Percentiles rank a stretch among this genome's conserved stretches.
Evolutionary conservation across 2,888 invertebrate species (phyloP).

Genomic region (Nemoura dubitans): DNA sequence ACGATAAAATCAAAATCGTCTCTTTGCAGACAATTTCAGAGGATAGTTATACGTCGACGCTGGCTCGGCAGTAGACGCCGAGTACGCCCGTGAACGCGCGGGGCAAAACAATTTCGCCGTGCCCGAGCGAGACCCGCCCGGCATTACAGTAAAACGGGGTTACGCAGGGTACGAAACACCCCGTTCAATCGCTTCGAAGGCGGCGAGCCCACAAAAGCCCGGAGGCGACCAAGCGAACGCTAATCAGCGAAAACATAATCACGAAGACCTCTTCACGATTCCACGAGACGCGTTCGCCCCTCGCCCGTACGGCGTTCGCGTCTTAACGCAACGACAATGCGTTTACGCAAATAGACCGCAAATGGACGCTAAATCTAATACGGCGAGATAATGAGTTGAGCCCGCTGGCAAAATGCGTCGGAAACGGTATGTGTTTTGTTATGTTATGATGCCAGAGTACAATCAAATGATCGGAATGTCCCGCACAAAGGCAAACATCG

Average conservation of each 20-base stretch:
- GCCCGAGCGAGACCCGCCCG: neutral
- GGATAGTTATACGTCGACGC: neutral
- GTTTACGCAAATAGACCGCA: conserved; percentile 35
- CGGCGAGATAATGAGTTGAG: neutral
- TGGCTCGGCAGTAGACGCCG: neutral
- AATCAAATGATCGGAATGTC: neutral
- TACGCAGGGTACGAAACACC: conserved; percentile 40
- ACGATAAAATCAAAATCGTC: conserved; percentile 35
- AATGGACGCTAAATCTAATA: conserved; percentile 25
- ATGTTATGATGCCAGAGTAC: neutral
- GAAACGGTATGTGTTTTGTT: neutral
- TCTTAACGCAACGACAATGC: conserved; percentile 26
- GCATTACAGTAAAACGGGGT: conserved; percentile 40
- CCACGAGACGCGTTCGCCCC: conserved; percentile 9
- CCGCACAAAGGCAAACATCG: neutral
- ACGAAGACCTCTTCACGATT: neutral
- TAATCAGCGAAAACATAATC: conserved; percentile 38
- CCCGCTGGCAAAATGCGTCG: neutral
- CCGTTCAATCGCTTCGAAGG: conserved; percentile 28
- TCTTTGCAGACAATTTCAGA: conserved; percentile 24
- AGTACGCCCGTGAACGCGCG: neutral
- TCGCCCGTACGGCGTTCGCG: neutral
- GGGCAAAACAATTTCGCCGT: conserved; percentile 43
- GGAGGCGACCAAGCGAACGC: conserved; percentile 7
- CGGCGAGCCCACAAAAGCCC: conserved; percentile 8